Base-by-base conservation (phyloP, 2,797 vertebrate species). In the Peromyscus attwateri region DNA sequence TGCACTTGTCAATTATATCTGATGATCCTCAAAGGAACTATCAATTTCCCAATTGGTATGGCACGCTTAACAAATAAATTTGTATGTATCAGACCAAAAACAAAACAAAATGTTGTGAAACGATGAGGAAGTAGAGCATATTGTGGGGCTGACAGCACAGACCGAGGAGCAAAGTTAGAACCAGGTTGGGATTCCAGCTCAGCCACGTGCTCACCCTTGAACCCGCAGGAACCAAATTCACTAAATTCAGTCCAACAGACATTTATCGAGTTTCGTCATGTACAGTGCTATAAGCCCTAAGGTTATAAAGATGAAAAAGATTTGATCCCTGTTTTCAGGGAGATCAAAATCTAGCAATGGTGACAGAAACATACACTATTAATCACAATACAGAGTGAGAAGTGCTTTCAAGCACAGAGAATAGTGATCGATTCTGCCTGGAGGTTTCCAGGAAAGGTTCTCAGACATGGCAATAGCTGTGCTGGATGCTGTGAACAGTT, bases 1-100 rank as follows among this genome's bases (percentile, higher is more conserved):
- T 52, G 98, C 95, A 97, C 98, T 99, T 99, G 98, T 99, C 98
- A 99, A 99, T 99, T 98, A 98, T 96, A 98, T 97, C 92, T 98
- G 98, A 99, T 98, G 97, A 98, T 97, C 97, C 96, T 98, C 98
- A 98, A 99, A 99, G 98, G 99, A 99, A 98, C 98, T 97, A 97
- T 98, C 97, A 95, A 95, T 95, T 98, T 99, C 98, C 98, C 98
- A 97, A 94, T 49, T 43, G 60, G 55, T 60, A 71, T 94, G 97
- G 98, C 98, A 98, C 98, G 99, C 99, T 99, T 98, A 97, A 92
- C 77, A 73, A 89, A 89, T 37, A 97, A 92, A 96, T 60, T 62
- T 92, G 43, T 60, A 92, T 77, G 43, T 91, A 75, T 46, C 76
- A 85, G 29, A 95, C 73, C 60, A 96, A 97, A 92, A 88, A 85